These are phyloP conservation scores for Urocyon cinereoargenteus DNA, from an alignment of 2,797 vertebrate genomes.

Conservation along the genomic window DNA sequence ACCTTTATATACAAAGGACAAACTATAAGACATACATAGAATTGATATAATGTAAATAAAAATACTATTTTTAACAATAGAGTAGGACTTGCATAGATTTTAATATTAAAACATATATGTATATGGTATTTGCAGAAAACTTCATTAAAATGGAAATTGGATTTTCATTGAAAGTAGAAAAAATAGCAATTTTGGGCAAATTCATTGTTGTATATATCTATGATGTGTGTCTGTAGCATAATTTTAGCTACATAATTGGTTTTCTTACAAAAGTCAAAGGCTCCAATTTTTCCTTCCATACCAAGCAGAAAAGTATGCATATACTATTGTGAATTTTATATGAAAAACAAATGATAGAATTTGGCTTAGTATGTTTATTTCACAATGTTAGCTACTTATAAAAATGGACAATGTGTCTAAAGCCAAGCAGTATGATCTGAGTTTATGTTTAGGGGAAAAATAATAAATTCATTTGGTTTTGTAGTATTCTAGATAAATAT, in stretches of 20 bases:
- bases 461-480: neutral
- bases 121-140: slow-evolving; percentile 17
- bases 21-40: neutral
- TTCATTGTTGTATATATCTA: slow-evolving; percentile 41
- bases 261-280: slow-evolving; percentile 59
- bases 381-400: neutral
- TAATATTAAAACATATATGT: slow-evolving; percentile 25
- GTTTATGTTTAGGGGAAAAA: neutral
- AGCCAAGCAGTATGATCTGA: neutral
- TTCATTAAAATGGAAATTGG: slow-evolving; percentile 77
- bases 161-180: slow-evolving; percentile 58
- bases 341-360: slow-evolving; percentile 26
- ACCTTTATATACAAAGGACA: neutral
- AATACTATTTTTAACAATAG: neutral
- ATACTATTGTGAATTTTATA: neutral
- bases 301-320: neutral
- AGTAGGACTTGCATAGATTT: neutral
- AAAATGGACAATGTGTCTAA: slow-evolving; percentile 17
- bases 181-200: slow-evolving; percentile 49
- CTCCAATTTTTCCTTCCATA: neutral
- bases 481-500: neutral
- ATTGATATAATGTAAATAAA: neutral
- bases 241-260: slow-evolving; percentile 57
- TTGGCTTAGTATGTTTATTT: slow-evolving; percentile 1
- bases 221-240: neutral